A percentile compares a stretch with the other conserved stretches of the same genome.
Conservation (phyloP, 1,140 invertebrate genomes). For the Geopemphigus sp. region DNA sequence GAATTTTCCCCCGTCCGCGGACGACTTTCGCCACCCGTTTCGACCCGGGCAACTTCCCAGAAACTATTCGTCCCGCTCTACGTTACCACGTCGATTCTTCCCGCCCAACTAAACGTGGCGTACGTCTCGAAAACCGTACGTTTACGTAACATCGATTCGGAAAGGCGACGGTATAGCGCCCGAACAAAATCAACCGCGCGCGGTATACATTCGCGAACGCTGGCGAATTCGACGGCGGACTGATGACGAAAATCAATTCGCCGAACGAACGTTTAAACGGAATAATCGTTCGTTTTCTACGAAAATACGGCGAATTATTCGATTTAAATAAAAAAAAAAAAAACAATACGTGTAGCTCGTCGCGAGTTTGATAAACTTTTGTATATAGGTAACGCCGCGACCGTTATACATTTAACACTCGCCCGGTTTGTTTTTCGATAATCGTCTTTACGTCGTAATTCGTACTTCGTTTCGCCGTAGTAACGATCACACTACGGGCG, state of each 20-base stretch:
- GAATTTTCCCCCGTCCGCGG: no score
- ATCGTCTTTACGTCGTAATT: no score
- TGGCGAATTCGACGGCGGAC: background rate
- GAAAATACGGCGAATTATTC: slow-evolving; percentile 32
- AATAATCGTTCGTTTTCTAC: slow-evolving; percentile 33
- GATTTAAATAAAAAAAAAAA: slow-evolving; percentile 24
- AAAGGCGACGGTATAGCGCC: background rate
- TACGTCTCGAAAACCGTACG: background rate
- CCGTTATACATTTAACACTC: background rate
- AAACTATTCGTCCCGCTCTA: no score
- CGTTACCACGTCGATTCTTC: no score
- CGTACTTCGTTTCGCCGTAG: no score
- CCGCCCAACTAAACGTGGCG: background rate
- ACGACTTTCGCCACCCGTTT: no score
- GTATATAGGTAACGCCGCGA: background rate
- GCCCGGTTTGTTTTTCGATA: no score
- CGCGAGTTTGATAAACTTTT: slow-evolving; percentile 39
- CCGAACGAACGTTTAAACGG: slow-evolving; percentile 11
- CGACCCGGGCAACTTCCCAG: no score
- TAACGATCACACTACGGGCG: no score
- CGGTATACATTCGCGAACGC: slow-evolving; percentile 19
- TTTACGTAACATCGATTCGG: slow-evolving; percentile 21
- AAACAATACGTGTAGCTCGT: slow-evolving; percentile 23
- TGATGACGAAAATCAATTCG: slow-evolving; percentile 14
- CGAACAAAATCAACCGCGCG: background rate